Evolutionary conservation across 2,797 vertebrate genomes (phyloP), one percentile per base, ranked within the genome.

Genomic region (Oryzias dopingdopingensis): DNA sequence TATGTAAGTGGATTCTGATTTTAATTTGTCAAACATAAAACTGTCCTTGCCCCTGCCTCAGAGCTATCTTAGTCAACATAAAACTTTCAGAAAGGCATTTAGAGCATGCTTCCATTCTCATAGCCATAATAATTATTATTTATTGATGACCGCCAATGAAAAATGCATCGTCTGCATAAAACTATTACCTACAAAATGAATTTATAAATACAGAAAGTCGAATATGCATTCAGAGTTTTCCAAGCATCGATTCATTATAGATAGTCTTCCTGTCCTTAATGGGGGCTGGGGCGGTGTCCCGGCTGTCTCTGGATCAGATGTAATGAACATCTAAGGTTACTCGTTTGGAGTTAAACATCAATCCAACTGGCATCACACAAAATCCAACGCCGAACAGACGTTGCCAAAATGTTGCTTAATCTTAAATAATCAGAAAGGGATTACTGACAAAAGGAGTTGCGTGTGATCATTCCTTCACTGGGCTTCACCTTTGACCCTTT

Each of bases 11-110:
- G 15, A 40, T 43, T 18, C 22, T 5, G 1, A 32, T 72, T 53
- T 48, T 72, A 65, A 61, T 52, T 59, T 45, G 20, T 44, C 70
- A 59, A 52, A 62, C 57, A 46, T 17, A 52, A 46, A 5, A 60
- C 42, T 44, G 51, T 65, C 49, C 71, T 22, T 44, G 59, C 6
- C 16, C 5, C 45, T n/a, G 12, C 41, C 7, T 32, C 18, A 50
- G 18, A 32, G 20, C 18, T 17, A 43, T 43, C 46, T 55, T 29
- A 55, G 37, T 55, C 13, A 16, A 0, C 32, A 40, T 14, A 1
- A 22, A 29, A 37, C 17, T 52, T 46, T 52, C 32, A 18, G 37
- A 10, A 47, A 2, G 4, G n/a, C 3, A 22, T 14, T 14, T n/a
- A 10, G 10, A 16, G 2, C 5, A 17, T 23, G n/a, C 24, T 17